Base-by-base conservation (phyloP, 2,888 invertebrate species). In the Thymelicus sylvestris region DNA sequence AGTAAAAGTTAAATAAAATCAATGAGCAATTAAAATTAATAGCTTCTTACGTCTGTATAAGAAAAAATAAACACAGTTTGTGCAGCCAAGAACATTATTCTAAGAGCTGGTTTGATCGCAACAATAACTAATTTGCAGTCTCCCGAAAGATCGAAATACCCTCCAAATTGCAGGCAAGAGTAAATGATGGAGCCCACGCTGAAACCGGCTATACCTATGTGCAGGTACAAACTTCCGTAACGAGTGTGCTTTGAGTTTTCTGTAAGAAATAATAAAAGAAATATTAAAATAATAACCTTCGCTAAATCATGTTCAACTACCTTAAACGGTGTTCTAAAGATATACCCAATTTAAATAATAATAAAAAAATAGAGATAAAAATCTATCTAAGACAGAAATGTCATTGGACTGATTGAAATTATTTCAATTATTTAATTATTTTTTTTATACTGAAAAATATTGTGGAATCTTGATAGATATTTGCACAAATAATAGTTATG, bases 1-100 rank as follows among this genome's bases (percentile, higher is more conserved):
- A 44, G 3, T 7, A 44, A 10, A 44, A 44, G 10, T 0, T 7
- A n/a, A n/a, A 44, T 4, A 10, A 44, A 44, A 12, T 31, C 31
- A 31, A 31, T 1, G 31, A 31, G 8, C 15, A 15, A 24, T 24
- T 55, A 55, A 55, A 50, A 50, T 7, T 13, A 13, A 12, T 15
- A 55, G 7, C 8, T 31, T 13, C 94, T 92, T 84, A 96, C 96
- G 87, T 96, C 95, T 57, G 95, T 95, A 79, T 96, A 96, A 5
- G 96, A 95, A 83, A 96, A 96, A 78, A 96, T 95, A 83, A 96
- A 96, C 79, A 96, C 95, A 72, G 96, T 95, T 84, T 96, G 96
- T 61, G 95, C 94, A 75, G 96, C 95, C 75, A 95, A 94, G 86
- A 95, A 96, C 71, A 95, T 83, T 80, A 96, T 95, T 67, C 95